These are phyloP conservation scores for Drosophila carrolli DNA, from an alignment of 1,140 invertebrate genomes.

Conservation along the genomic window DNA sequence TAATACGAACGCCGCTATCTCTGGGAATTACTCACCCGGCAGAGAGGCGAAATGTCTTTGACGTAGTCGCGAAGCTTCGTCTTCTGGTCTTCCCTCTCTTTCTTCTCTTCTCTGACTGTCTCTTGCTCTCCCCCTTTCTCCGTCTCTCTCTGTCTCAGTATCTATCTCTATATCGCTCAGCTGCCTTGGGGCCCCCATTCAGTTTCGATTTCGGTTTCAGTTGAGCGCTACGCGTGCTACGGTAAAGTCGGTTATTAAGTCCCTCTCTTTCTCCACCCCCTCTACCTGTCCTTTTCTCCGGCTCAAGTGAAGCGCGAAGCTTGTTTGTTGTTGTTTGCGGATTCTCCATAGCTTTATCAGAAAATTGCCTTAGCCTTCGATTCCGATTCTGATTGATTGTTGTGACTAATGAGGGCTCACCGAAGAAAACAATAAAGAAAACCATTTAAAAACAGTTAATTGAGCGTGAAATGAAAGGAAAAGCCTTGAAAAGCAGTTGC, in stretches of 20 bases:
- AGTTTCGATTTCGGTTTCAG: constrained; percentile 75
- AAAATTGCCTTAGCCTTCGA: constrained; percentile 34
- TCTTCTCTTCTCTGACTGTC: background rate
- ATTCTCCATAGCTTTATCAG: constrained; percentile 54
- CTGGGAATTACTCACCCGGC: constrained; percentile 34
- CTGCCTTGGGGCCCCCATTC: constrained; percentile 51
- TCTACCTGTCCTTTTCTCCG: background rate
- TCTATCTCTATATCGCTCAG: constrained; percentile 10
- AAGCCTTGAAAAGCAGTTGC: constrained; percentile 36
- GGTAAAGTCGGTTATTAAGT: constrained; percentile 40
- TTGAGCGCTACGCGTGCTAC: constrained; percentile 73
- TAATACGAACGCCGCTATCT: constrained; percentile 47
- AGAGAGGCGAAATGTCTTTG: constrained; percentile 23
- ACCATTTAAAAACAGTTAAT: constrained; percentile 26
- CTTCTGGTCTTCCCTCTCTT: constrained; percentile 23
- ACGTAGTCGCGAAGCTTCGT: constrained; percentile 31
- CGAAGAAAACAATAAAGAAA: constrained; percentile 1
- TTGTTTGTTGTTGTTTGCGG: constrained; percentile 20
- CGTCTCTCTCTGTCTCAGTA: background rate
- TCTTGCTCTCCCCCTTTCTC: background rate
- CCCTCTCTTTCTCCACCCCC: constrained; percentile 5
- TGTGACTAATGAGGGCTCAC: constrained; percentile 54
- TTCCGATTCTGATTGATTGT: constrained; percentile 64
- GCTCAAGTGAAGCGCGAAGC: constrained; percentile 35
- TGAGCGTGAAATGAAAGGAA: constrained; percentile 46